Base-by-base conservation (phyloP, 2,797 vertebrate genomes). In the Enoplosus armatus region DNA sequence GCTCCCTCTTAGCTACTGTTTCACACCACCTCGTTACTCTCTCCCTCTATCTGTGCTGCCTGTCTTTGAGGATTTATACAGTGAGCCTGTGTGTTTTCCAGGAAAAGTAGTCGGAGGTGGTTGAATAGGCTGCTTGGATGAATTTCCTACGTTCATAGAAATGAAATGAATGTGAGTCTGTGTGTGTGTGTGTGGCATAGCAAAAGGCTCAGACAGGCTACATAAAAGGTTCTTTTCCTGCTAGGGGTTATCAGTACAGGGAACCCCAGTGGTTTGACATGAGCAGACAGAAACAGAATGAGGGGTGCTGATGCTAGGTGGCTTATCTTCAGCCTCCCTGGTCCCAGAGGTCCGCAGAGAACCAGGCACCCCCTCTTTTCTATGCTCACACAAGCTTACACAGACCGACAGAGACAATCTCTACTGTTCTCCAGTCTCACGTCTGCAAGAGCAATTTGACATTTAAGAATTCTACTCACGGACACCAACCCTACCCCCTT, bases 271-370 rank as follows among this genome's bases (percentile, higher is more conserved):
- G 84, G 84, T 87, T 82, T 89, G 84, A 90, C 87, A 89, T 74
- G 86, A 90, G 82, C 70, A 81, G 83, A 78, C 85, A 83, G 78
- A 72, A 51, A 37, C 81, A 82, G 80, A 89, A 85, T 77, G 75
- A 79, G 56, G 68, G 77, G 41, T 63, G 84, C 70, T 79, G 77
- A 82, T 86, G 82, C 77, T 88, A 14, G 71, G 72, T 79, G 68
- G 82, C 90, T 94, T 93, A 94, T 94, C 93, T 93, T 48, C 58
- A 61, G 72, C 73, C 67, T 80, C 64, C 92, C 84, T 83, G 86
- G 90, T 93, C 94, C 90, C 90, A 75, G 82, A 90, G 90, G 93
- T 85, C 80, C 82, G 43, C 50, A 75, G 69, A 84, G 58, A 82
- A 33, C 54, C 70, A 22, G 72, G 29, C 77, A 43, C 31, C 35